Evolutionary conservation across 1,140 invertebrate genomes (phyloP), one percentile per base, ranked within the genome.

Genomic region (Drosophila willistoni): DNA sequence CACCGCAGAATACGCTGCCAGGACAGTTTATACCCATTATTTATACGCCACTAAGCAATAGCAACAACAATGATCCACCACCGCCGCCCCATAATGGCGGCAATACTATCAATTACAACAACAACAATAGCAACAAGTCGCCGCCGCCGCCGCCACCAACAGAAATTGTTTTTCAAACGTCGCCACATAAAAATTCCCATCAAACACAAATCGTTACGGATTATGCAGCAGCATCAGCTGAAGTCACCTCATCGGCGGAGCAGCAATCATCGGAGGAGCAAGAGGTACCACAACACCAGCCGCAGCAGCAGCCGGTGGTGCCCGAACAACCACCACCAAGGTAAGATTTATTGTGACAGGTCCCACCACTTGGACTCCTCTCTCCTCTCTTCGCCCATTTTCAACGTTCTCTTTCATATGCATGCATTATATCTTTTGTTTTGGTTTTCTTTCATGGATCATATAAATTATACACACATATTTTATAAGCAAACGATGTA

Each of bases 21-120:
- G 91, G 91, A 76, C 82, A 91, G 75, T 92, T 92, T 79, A 74
- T 81, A 77, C 92, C 81, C 77, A 91, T 90, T 90, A 90, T 90
- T 78, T 90, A 84, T 81, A 91, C 85, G 72, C 86, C 81, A 77
- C 75, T 80, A 77, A 82, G 79, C 89, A 90, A 69, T 55, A 73
- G 22, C 41, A 78, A 62, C 33, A 89, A 92, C 34, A 92, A 93
- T 61, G 64, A 51, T 51, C 17, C 10, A 22, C 44, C 44, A 51
- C 44, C 44, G 44, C 22, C 22, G 22, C 74, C 44, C 54, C 74
- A 71, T 64, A 81, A 73, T 72, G 69, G 71, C 74, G 69, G 71
- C 77, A 91, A 90, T 59, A 76, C 82, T 77, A 90, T 86, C 77
- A 86, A 83, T 80, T 82, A 83, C 81, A 78, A 64, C 76, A 86